Conservation (phyloP, 2,113 vertebrate species). For the Tamias sibiricus region DNA sequence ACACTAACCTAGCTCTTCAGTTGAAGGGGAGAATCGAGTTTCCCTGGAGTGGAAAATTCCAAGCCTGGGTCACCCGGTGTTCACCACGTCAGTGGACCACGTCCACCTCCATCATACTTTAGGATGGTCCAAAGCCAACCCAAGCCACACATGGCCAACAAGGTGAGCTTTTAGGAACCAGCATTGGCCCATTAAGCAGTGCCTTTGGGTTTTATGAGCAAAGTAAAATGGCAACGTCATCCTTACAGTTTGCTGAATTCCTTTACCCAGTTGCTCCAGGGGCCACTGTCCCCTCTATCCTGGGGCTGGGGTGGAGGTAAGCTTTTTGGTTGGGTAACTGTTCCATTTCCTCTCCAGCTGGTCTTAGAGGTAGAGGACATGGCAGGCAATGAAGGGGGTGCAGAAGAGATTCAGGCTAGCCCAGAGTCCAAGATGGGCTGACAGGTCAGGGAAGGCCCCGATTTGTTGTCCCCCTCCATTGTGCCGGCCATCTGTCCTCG, state of each 20-base stretch:
- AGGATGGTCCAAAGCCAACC: not conserved
- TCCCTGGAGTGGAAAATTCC: not conserved
- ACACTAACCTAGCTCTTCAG: not conserved
- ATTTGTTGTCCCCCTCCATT: not conserved
- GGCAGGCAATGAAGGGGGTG: no score
- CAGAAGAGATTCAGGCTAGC: not conserved
- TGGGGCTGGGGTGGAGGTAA: not conserved
- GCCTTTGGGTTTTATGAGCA: not conserved
- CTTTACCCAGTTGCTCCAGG: not conserved
- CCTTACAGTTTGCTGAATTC: no score
- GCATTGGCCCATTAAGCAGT: no score
- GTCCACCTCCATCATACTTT: no score
- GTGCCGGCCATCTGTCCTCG: conserved; percentile 57
- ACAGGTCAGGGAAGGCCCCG: conserved; percentile 27
- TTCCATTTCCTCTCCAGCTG: conserved; percentile 59
- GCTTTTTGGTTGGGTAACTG: not conserved
- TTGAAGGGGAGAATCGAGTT: no score
- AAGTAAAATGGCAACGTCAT: not conserved
- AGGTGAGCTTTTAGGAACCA: not conserved
- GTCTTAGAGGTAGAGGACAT: not conserved
- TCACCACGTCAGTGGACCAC: no score
- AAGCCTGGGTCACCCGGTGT: not conserved
- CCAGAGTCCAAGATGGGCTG: not conserved
- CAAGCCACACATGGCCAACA: not conserved
- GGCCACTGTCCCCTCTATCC: not conserved